Conservation (phyloP, 2,113 vertebrate genomes). For the Callocephalon fimbriatum region DNA sequence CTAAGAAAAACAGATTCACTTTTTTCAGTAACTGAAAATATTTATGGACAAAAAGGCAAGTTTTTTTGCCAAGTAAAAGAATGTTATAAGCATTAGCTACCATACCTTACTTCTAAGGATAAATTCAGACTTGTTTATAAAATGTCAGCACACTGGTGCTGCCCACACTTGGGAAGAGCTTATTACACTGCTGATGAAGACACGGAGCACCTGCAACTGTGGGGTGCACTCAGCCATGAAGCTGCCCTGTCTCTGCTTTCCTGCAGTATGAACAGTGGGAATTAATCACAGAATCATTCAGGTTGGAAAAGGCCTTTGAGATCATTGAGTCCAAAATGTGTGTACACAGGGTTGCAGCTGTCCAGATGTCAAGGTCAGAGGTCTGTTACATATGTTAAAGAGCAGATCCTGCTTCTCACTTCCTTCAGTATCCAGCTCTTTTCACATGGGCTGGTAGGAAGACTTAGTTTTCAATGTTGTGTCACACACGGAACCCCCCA, state of each 20-base stretch:
- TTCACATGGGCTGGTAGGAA: background rate
- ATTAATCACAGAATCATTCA: background rate
- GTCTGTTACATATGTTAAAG: background rate
- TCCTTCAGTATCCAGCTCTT: background rate
- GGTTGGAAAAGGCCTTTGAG: background rate
- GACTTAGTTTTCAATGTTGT: background rate
- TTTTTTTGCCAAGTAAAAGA: background rate
- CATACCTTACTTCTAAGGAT: background rate
- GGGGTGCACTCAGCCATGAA: background rate
- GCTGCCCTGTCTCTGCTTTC: background rate
- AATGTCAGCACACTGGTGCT: background rate
- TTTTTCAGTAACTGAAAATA: background rate
- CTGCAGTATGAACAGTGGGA: background rate
- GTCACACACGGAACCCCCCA: background rate
- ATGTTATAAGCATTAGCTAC: background rate
- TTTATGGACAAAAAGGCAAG: background rate
- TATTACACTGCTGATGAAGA: background rate
- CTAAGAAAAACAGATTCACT: background rate
- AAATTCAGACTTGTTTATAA: background rate
- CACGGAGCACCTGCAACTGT: accelerated
- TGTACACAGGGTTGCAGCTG: background rate
- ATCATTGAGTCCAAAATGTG: background rate
- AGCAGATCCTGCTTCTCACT: background rate
- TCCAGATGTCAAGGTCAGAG: background rate
- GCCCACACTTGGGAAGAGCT: accelerated